Evolutionary conservation across 53 echinoderm and acorn worm genomes (phyloP).

Genomic region (Patiria pectinifera): DNA sequence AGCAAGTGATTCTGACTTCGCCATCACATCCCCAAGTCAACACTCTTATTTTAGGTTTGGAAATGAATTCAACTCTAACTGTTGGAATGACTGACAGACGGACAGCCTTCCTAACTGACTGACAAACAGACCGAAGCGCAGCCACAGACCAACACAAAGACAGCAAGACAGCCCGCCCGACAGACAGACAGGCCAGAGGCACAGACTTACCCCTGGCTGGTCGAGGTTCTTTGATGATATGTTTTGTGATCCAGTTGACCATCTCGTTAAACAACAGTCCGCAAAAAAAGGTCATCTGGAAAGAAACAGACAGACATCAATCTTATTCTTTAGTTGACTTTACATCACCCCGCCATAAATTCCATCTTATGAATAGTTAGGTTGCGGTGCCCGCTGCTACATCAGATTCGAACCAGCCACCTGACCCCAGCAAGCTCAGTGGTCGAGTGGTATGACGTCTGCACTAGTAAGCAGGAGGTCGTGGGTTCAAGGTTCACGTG

Average conservation of each 20-base stretch:
- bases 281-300: slow-evolving; percentile 88
- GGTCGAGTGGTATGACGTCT: too few species aligned
- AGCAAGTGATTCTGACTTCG: too few species aligned
- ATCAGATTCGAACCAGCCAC: too few species aligned
- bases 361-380: too few species aligned
- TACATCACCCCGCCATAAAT: too few species aligned
- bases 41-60: neutral
- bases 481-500: too few species aligned
- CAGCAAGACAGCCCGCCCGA: neutral
- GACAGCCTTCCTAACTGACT: neutral
- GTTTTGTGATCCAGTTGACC: slow-evolving; percentile 92
- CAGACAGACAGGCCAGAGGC: neutral
- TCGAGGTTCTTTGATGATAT: slow-evolving; percentile 92
- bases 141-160: neutral
- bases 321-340: neutral
- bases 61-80: neutral
- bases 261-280: slow-evolving; percentile 88
- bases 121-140: too few species aligned
- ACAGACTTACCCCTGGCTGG: slow-evolving; percentile 84
- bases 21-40: neutral
- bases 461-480: too few species aligned
- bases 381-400: too few species aligned
- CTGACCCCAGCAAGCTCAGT: too few species aligned
- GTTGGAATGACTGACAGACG: neutral
- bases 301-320: neutral